Evolutionary conservation across 2,113 vertebrate species (phyloP).

Genomic region (Tamias sibiricus): DNA sequence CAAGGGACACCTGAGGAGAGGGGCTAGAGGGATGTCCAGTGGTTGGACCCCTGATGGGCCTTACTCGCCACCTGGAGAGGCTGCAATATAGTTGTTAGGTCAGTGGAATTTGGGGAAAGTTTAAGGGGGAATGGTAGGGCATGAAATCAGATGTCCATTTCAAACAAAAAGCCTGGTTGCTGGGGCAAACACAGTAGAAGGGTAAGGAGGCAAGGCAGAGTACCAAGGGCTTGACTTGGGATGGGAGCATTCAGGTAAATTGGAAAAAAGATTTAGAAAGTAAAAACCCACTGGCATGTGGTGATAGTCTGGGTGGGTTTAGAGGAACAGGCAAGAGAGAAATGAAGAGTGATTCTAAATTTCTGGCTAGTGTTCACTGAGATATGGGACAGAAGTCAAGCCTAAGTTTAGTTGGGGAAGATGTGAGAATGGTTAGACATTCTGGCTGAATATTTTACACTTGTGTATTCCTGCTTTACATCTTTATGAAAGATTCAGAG

Average conservation of each 20-base stretch:
- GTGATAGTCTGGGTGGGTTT: slow-evolving; percentile 14
- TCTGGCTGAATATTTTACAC: slow-evolving; percentile 47
- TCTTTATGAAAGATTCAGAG: slow-evolving; percentile 3
- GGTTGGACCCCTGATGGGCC: background rate
- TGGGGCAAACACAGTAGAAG: background rate
- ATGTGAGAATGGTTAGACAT: slow-evolving; percentile 4
- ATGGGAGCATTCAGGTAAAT: background rate
- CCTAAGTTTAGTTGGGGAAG: background rate
- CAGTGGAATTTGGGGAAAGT: background rate
- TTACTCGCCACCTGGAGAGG: background rate
- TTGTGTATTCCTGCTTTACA: slow-evolving; percentile 11
- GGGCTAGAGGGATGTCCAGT: background rate
- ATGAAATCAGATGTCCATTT: slow-evolving; percentile 25
- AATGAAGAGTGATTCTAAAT: background rate
- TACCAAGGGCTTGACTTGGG: background rate
- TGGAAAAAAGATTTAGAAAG: slow-evolving; percentile 26
- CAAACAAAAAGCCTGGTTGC: background rate
- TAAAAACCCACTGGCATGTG: background rate
- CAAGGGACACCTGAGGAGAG: background rate
- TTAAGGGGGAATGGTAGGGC: background rate
- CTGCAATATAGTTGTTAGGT: background rate
- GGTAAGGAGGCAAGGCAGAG: background rate
- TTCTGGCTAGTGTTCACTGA: slow-evolving; percentile 49
- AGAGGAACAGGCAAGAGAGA: background rate
- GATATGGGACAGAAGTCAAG: background rate